Base-by-base conservation (phyloP, 2,888 invertebrate species). In the Drosophila colorata region DNA sequence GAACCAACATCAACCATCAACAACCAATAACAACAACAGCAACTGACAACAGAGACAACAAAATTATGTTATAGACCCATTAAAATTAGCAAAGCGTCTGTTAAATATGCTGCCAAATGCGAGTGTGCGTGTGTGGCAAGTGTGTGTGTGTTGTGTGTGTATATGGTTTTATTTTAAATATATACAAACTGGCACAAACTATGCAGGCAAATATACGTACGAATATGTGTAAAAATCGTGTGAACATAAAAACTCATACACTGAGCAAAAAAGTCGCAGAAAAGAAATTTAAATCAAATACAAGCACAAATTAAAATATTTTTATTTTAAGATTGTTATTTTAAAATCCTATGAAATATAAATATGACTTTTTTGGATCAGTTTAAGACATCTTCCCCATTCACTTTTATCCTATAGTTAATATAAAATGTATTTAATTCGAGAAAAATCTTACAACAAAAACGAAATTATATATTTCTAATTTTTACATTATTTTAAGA, bases 61-160 rank as follows among this genome's bases (percentile, higher is more conserved):
- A 76, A 72, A 73, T 68, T 66, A 76, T 78, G 76, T 80, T 71
- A 51, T 70, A 59, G 75, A 69, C 56, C 76, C 72, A 67, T 73
- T 81, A 68, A 80, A 81, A 84, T 85, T 79, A 71, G 74, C 70
- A 77, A 59, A 70, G 57, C 65, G 60, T 68, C 64, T 73, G 75
- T 69, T 69, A 80, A 86, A 70, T 70, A 80, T 70, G 41, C 61
- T 65, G 53, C 31, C 56, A 70, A 55, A 59, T 40, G 4, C 3
- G n/a, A n/a, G 13, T 31, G 25, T 2, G 18, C n/a, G 18, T 18
- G 28, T 41, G 33, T 25, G 9, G 16, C 1, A 9, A 16, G 8
- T 13, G 25, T 20, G 2, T 31, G 18, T 20, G 2, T 14, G n/a
- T 5, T 48, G n/a, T 38, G 14, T 37, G 52, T 37, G 8, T 16